Evolutionary conservation across 2,888 invertebrate genomes (phyloP).

Genomic region (Zaprionus lineosus): DNA sequence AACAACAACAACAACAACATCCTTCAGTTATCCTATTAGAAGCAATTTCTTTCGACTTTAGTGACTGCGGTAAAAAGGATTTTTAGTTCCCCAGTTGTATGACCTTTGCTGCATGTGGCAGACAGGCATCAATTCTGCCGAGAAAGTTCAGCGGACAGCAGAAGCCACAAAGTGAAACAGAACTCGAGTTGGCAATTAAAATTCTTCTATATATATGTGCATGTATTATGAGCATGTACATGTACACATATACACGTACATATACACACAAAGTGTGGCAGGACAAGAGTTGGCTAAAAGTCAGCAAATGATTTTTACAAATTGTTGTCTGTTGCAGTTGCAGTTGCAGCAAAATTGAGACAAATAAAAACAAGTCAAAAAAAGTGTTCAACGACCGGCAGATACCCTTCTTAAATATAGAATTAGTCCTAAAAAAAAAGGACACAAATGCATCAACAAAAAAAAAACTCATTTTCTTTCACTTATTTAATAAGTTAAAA

Average conservation of each 20-base stretch:
- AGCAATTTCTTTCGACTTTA: no score
- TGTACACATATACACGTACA: not conserved
- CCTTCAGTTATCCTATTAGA: no score
- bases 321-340: slow-evolving; percentile 50
- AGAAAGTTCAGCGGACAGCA: slow-evolving; percentile 25
- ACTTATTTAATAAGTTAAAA: no score
- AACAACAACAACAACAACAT: no score
- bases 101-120: slow-evolving; percentile 11
- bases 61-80: no score
- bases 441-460: not conserved
- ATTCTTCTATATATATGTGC: no score
- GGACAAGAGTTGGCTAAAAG: slow-evolving; percentile 45
- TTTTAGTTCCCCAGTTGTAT: no score
- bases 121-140: slow-evolving; percentile 44
- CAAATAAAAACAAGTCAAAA: no score
- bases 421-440: no score
- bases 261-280: not conserved
- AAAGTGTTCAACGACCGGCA: no score
- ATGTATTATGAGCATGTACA: not conserved
- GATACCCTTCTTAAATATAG: no score
- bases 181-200: slow-evolving; percentile 61
- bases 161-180: slow-evolving; percentile 37
- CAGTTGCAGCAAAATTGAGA: slow-evolving; percentile 5
- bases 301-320: slow-evolving; percentile 57
- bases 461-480: no score